Percentiles rank a stretch among this genome's conserved stretches.
Evolutionary conservation across 2,113 vertebrate species (phyloP).

Genomic region (Festucalex cinctus): DNA sequence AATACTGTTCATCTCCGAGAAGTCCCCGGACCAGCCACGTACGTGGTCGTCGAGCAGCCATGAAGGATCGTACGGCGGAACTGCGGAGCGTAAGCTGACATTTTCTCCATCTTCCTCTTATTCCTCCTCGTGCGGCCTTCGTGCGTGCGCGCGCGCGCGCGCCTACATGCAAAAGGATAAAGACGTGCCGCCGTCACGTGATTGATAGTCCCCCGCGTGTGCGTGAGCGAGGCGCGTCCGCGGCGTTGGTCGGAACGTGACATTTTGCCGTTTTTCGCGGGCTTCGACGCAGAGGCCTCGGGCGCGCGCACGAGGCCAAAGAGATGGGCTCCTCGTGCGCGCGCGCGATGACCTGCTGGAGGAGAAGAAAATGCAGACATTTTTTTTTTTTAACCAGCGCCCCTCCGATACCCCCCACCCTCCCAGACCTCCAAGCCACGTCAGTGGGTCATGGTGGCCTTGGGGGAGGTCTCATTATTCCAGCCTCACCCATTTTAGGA

Average conservation of each 20-base stretch:
- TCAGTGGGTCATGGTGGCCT: neutral
- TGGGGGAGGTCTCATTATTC: conserved; percentile 6
- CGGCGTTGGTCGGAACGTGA: neutral
- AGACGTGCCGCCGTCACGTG: neutral
- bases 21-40: conserved; percentile 30
- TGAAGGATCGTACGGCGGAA: conserved; percentile 70
- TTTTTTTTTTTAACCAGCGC: conserved; percentile 21
- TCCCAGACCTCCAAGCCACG: conserved; percentile 1
- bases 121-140: neutral
- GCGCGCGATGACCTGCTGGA: conserved; percentile 30
- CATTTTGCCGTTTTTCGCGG: conserved; percentile 3
- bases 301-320: conserved; percentile 20
- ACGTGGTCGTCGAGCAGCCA: conserved; percentile 51
- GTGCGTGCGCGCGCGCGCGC: conserved; percentile 5
- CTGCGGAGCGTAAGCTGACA: conserved; percentile 59
- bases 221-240: conserved; percentile 2
- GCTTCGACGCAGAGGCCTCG: conserved; percentile 46
- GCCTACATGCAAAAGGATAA: conserved; percentile 29
- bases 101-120: conserved; percentile 22
- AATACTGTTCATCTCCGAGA: neutral
- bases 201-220: neutral
- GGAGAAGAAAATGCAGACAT: conserved; percentile 42
- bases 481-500: conserved; percentile 49
- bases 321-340: conserved; percentile 6
- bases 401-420: conserved; percentile 7